phyloP scores from a whole-genome alignment of 2,113 vertebrate species.

The Pimephales promelas region DNA sequence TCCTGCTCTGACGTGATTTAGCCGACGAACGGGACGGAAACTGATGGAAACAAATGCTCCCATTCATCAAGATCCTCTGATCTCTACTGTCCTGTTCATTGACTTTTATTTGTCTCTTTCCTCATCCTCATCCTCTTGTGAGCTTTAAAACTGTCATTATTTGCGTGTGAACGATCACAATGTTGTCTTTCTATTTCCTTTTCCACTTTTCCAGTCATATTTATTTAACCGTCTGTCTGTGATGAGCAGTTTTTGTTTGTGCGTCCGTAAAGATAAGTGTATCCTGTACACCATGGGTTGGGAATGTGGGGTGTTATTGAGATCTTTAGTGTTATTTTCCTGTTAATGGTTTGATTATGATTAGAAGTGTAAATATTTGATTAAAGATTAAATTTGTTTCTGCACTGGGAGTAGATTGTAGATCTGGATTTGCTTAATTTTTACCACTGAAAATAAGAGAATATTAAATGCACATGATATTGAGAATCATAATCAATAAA shows the following conservation, averaged over 20 bases:
- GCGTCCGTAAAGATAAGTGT: conserved; percentile 39
- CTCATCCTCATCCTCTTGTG: conserved; percentile 4
- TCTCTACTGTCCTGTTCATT: conserved; percentile 18
- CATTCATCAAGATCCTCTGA: conserved; percentile 39
- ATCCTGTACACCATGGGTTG: not conserved
- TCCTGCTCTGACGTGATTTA: conserved; percentile 65
- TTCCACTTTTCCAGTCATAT: not conserved
- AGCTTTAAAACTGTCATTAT: conserved; percentile 15
- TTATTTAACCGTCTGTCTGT: conserved; percentile 45
- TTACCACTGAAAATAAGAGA: too few species aligned
- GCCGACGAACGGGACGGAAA: conserved; percentile 44
- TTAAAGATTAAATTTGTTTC: too few species aligned
- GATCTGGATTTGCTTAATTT: too few species aligned
- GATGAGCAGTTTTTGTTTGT: conserved; percentile 48
- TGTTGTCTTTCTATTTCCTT: conserved; percentile 27
- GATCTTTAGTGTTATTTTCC: not conserved
- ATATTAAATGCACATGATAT: too few species aligned
- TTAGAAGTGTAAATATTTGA: too few species aligned
- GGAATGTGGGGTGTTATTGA: not conserved
- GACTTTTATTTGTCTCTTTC: conserved; percentile 19
- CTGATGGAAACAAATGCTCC: conserved; percentile 60
- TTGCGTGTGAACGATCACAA: not conserved
- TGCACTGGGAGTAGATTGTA: too few species aligned
- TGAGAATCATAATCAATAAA: too few species aligned
- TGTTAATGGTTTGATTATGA: too few species aligned